Percentiles rank a stretch among this genome's conserved stretches.
Evolutionary conservation across 1,140 invertebrate genomes (phyloP).

Genomic region (Subanguina moxae): DNA sequence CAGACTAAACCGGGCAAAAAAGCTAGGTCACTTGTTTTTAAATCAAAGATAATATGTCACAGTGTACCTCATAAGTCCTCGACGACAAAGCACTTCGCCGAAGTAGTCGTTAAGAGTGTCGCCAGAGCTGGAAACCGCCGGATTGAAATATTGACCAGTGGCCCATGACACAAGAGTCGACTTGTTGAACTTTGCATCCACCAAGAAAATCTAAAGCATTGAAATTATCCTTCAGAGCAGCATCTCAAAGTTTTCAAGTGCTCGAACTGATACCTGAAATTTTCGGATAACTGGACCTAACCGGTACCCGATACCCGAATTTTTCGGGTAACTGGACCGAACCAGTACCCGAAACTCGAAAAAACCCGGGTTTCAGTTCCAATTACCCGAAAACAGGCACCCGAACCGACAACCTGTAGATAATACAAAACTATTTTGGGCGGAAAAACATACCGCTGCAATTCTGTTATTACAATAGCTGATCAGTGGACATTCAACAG

Average conservation of each 20-base stretch:
- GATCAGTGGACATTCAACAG: background rate
- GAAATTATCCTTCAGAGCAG: background rate
- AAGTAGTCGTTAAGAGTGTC: background rate
- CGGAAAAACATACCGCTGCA: too few relatives aligned
- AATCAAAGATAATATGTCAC: background rate
- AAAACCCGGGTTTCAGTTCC: too few relatives aligned
- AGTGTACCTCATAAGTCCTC: constrained; percentile 1
- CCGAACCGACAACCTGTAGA: too few relatives aligned
- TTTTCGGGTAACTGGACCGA: too few relatives aligned
- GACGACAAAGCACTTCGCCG: background rate
- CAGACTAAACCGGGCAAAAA: background rate
- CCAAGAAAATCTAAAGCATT: background rate
- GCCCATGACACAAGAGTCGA: constrained; percentile 4
- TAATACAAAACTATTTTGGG: too few relatives aligned
- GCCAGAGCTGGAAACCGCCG: constrained; percentile 1
- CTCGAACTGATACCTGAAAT: background rate
- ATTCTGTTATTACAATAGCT: background rate
- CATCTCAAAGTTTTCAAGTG: background rate
- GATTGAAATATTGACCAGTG: background rate
- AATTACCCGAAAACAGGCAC: too few relatives aligned
- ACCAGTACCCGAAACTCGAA: too few relatives aligned
- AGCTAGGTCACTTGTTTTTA: background rate
- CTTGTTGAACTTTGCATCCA: background rate
- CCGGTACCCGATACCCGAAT: too few relatives aligned
- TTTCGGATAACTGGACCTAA: too few relatives aligned